Conservation (phyloP, 2,797 vertebrate species). For the Malurus splendens region DNA sequence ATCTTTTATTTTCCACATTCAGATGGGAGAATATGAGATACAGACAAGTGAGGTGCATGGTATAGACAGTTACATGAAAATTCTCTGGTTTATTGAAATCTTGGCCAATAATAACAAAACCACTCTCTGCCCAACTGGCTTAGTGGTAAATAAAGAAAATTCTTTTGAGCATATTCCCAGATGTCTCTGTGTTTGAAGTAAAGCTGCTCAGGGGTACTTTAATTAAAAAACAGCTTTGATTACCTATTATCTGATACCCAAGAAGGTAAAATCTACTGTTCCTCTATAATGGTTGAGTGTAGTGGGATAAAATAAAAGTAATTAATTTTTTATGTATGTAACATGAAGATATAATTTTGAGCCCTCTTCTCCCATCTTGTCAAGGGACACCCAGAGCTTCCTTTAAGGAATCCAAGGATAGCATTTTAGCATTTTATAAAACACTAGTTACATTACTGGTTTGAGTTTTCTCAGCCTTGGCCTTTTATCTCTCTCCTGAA, state of each 20-base stretch:
- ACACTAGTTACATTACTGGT: neutral
- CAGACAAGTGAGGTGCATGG: neutral
- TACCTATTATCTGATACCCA: neutral
- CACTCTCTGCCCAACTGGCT: neutral
- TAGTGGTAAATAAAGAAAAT: neutral
- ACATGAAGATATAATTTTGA: neutral
- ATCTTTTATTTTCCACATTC: neutral
- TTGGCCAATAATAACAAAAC: neutral
- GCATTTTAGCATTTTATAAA: neutral
- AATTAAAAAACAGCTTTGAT: neutral
- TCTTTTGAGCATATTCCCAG: neutral
- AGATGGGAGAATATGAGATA: neutral
- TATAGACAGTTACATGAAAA: neutral
- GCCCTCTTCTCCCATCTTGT: neutral
- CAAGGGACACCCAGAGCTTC: neutral
- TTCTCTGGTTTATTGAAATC: neutral
- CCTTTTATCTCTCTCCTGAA: neutral
- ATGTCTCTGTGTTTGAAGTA: neutral
- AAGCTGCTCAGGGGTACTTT: neutral
- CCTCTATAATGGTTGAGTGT: neutral
- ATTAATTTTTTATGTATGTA: neutral
- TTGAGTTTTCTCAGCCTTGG: neutral
- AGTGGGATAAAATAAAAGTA: neutral
- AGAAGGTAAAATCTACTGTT: neutral
- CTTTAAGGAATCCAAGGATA: neutral